phyloP scores from a whole-genome alignment of 1,140 invertebrate species.

The Laupala kohalensis region DNA sequence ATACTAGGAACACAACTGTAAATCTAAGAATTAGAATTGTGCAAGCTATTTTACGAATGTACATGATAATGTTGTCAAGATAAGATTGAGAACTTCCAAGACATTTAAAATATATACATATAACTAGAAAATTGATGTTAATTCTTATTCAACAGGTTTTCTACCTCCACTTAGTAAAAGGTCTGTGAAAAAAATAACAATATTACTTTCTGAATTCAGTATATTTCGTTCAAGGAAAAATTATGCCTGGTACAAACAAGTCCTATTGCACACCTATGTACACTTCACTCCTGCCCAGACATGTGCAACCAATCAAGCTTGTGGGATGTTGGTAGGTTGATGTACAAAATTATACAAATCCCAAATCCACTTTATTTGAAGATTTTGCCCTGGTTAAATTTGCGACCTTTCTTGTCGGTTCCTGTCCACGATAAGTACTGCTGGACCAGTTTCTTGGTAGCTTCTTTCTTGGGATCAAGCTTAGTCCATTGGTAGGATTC shows the following conservation, averaged over 20 bases:
- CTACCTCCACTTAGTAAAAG: no score
- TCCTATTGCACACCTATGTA: background rate
- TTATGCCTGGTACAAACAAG: background rate
- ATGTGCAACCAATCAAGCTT: background rate
- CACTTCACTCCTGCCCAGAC: background rate
- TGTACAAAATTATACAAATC: background rate
- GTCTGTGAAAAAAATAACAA: background rate
- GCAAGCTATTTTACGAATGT: no score
- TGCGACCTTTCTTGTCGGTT: slow-evolving; percentile 71
- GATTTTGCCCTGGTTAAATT: slow-evolving; percentile 98
- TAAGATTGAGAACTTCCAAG: no score
- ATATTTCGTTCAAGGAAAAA: background rate
- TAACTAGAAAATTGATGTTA: no score
- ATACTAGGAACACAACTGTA: background rate
- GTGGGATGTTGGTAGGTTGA: background rate
- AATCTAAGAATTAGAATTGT: no score
- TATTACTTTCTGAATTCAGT: background rate
- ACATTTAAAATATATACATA: no score
- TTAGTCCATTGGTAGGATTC: slow-evolving; percentile 96
- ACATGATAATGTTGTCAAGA: no score
- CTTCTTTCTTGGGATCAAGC: slow-evolving; percentile 64
- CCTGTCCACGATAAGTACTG: slow-evolving; percentile 91
- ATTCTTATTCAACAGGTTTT: no score
- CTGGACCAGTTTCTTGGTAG: slow-evolving; percentile 81
- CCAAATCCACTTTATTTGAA: slow-evolving; percentile 66